Evolutionary conservation across 2,888 invertebrate species (phyloP).

Genomic region (Macrophya alboannulata): DNA sequence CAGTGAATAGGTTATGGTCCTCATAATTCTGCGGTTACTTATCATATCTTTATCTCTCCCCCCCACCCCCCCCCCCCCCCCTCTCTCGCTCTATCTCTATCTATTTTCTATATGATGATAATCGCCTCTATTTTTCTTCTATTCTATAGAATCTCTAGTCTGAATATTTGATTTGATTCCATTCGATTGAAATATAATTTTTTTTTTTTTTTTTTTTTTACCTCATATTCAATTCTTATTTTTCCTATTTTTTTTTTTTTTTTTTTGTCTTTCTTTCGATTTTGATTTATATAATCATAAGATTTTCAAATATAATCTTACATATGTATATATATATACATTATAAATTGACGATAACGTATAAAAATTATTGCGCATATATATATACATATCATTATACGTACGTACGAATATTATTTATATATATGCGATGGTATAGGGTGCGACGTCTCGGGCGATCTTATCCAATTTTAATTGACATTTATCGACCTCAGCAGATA

Average conservation of each 20-base stretch:
- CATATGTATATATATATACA: too few relatives aligned
- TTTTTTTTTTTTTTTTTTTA: neutral
- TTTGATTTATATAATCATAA: too few relatives aligned
- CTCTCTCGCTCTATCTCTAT: neutral
- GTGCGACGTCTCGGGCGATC: neutral
- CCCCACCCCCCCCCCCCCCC: too few relatives aligned
- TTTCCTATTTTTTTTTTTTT: neutral
- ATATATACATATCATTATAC: neutral
- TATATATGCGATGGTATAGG: neutral
- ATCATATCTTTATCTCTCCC: neutral
- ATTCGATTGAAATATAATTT: neutral
- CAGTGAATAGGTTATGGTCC: slow-evolving; percentile 38
- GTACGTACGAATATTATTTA: neutral
- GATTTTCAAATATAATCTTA: too few relatives aligned
- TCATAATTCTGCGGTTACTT: neutral
- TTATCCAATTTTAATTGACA: slow-evolving; percentile 9
- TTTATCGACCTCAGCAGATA: slow-evolving; percentile 35
- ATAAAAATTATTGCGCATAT: too few relatives aligned
- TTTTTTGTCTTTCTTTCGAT: too few relatives aligned
- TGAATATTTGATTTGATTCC: neutral
- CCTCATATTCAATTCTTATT: neutral
- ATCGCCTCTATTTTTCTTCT: neutral
- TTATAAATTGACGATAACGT: too few relatives aligned
- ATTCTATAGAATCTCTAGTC: neutral
- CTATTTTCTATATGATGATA: neutral